A percentile compares a stretch with the other conserved stretches of the same genome.
Evolutionary conservation across 92 coral and sea anemone species (phyloP).

Genomic region (Parazoanthus darwini): DNA sequence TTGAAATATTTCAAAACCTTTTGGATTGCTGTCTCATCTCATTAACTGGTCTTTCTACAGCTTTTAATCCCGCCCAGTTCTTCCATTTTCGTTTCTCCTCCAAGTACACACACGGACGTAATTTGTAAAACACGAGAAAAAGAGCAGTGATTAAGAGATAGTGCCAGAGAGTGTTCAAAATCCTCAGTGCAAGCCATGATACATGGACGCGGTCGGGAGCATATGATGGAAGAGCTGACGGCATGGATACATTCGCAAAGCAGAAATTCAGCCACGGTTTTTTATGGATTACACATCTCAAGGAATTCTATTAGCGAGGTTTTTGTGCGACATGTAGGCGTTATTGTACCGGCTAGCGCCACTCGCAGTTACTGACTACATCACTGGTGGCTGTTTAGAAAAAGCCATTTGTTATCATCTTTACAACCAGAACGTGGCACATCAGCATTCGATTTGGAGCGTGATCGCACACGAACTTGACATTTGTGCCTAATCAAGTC

Average conservation of each 20-base stretch:
- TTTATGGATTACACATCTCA: not conserved
- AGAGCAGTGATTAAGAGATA: not conserved
- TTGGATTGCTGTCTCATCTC: not conserved
- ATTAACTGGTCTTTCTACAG: not conserved
- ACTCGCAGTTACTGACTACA: conserved; percentile 14
- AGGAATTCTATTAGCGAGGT: not conserved
- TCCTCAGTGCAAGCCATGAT: too few species aligned
- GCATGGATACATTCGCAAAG: not conserved
- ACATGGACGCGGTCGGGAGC: not conserved
- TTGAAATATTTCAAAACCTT: not conserved
- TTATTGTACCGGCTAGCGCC: conserved; percentile 8
- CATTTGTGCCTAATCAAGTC: not conserved
- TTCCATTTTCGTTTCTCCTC: not conserved
- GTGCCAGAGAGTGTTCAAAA: too few species aligned
- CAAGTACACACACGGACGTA: too few species aligned
- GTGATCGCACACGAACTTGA: conserved; percentile 4
- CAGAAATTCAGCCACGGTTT: not conserved
- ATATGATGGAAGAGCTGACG: not conserved
- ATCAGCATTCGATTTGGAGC: not conserved
- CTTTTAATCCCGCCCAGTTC: not conserved
- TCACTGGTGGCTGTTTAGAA: conserved; percentile 23
- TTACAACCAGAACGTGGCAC: conserved; percentile 17
- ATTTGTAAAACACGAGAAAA: too few species aligned
- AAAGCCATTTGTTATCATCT: not conserved
- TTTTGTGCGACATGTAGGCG: not conserved